A percentile compares a stretch with the other conserved stretches of the same genome.
phyloP scores from a whole-genome alignment of 2,797 vertebrate species.

The Lagocephalus sceleratus region DNA sequence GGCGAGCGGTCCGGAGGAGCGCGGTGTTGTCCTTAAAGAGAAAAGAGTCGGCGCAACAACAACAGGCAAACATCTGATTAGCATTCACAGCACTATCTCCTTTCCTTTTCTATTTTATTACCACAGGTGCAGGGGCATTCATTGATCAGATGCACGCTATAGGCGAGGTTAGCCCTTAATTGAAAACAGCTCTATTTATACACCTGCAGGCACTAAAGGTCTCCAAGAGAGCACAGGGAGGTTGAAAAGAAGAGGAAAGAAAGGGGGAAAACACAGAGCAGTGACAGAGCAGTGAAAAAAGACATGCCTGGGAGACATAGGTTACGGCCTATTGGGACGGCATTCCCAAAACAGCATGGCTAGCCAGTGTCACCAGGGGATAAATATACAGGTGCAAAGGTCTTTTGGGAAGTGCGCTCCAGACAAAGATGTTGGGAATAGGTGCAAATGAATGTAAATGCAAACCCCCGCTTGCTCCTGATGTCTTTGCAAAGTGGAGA shows the following conservation, averaged over 20 bases:
- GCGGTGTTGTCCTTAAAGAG: conserved; percentile 60
- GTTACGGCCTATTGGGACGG: conserved; percentile 45
- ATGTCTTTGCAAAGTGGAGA: not conserved
- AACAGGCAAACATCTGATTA: conserved; percentile 80
- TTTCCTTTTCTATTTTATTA: conserved; percentile 80
- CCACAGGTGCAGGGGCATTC: conserved; percentile 84
- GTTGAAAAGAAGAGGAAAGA: conserved; percentile 52
- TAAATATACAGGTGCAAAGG: conserved; percentile 41
- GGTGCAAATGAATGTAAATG: conserved; percentile 18
- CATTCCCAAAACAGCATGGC: conserved; percentile 49
- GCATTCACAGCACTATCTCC: conserved; percentile 75
- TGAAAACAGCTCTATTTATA: conserved; percentile 86
- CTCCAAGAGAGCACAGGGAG: conserved; percentile 63
- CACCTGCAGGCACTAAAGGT: conserved; percentile 84
- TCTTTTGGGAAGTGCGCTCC: conserved; percentile 5
- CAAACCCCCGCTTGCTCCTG: not conserved
- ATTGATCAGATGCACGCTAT: conserved; percentile 81
- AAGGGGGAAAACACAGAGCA: conserved; percentile 24
- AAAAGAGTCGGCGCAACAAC: conserved; percentile 72
- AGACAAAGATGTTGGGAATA: conserved; percentile 11
- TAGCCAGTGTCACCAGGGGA: conserved; percentile 22
- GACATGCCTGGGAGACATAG: conserved; percentile 50
- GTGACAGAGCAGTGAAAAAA: conserved; percentile 59
- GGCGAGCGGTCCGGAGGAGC: conserved; percentile 68
- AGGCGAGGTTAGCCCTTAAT: conserved; percentile 75